A percentile compares a stretch with the other conserved stretches of the same genome.
phyloP scores from a whole-genome alignment of 2,113 vertebrate species.

The Apistogramma diplotaenia region DNA sequence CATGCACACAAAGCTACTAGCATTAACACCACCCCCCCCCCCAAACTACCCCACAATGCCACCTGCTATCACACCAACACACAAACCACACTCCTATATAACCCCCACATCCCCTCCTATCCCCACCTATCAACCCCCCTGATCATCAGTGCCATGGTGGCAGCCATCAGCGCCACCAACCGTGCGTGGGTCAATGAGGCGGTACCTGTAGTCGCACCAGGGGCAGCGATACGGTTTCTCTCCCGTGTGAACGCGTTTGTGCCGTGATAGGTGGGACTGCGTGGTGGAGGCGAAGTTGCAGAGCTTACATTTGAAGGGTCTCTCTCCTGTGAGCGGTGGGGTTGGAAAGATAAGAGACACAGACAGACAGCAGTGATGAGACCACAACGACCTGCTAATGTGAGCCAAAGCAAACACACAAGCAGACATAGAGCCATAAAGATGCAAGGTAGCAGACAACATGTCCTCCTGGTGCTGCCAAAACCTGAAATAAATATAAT shows the following conservation, averaged over 20 bases:
- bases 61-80: conserved; percentile 56
- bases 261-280: conserved; percentile 96
- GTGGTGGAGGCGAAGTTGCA: conserved; percentile 98
- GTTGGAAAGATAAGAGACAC: conserved; percentile 26
- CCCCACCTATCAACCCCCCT: conserved; percentile 70
- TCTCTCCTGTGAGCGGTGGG: conserved; percentile 84
- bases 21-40: conserved; percentile 11
- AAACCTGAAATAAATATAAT: not conserved
- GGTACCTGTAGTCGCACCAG: conserved; percentile 99
- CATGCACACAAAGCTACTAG: conserved; percentile 11
- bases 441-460: not conserved
- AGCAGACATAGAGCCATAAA: not conserved
- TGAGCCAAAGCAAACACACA: not conserved
- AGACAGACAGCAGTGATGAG: conserved; percentile 12
- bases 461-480: not conserved
- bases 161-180: conserved; percentile 54
- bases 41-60: conserved; percentile 49
- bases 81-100: conserved; percentile 6
- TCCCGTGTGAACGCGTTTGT: conserved; percentile 96
- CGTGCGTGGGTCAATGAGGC: conserved; percentile 58
- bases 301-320: conserved; percentile 95
- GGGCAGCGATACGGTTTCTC: conserved; percentile 98
- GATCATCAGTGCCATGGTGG: conserved; percentile 58
- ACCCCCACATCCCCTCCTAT: conserved; percentile 1
- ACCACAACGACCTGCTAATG: not conserved